Evolutionary conservation across 2,888 invertebrate genomes (phyloP), one percentile per base, ranked within the genome.

Genomic region (Aphodius granarius): DNA sequence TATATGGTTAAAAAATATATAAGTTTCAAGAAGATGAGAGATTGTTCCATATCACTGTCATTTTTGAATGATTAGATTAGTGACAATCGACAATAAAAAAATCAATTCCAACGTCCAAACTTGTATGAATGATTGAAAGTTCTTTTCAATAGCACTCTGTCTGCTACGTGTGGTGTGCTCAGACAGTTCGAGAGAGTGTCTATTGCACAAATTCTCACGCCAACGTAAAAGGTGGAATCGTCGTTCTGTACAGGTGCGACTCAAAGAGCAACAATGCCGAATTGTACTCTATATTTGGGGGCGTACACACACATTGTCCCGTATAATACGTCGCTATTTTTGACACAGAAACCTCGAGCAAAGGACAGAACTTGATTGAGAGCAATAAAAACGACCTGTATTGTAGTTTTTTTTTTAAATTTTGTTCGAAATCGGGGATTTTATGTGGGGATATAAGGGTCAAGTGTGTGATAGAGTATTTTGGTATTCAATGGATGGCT

Each of bases 201-300:
- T 43, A 62, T 73, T 73, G 73, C 73, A 66, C 23, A 73, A 73
- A 66, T 73, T 73, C 73, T 73, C 73, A 73, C 73, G 73, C 21
- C 21, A 23, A 73, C 66, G 66, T 21, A 72, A 21, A 72, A 63
- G 43, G 65, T 65, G 43, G 20, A 63, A 73, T 23, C 62, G 22
- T 13, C 17, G 66, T 66, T 66, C 65, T 62, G 66, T 62, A 73
- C 73, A 73, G 73, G 66, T 73, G 73, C 22, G 23, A 22, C 16
- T 66, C 17, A 73, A 73, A 73, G 19, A 43, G 23, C 20, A 43
- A 43, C 43, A 43, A 43, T 43, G 43, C 43, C 3, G 43, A 23
- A 66, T 73, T 73, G 66, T 62, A 66, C 22, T 73, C 66, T 17
- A 73, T 66, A 73, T 73, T 73, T 73, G 73, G 66, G 73, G 73